Conservation (phyloP, 2,888 invertebrate species). For the Alloplasta piceator region DNA sequence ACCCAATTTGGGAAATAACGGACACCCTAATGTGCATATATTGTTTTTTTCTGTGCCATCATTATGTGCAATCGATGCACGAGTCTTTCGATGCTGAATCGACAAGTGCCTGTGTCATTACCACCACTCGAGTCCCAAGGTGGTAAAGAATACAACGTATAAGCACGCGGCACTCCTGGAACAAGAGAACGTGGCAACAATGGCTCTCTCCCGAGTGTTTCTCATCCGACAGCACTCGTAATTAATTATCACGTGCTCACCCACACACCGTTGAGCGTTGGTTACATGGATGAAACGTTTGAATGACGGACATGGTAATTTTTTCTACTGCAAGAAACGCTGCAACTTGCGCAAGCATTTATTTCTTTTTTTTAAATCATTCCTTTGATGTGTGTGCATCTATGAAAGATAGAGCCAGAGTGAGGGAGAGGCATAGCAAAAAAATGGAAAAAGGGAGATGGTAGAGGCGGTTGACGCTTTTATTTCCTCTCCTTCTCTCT, state of each 20-base stretch:
- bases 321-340: slow-evolving; percentile 14
- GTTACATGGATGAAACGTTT: not conserved
- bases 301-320: slow-evolving; percentile 28
- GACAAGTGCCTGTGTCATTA: slow-evolving; percentile 14
- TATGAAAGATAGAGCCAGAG: no score
- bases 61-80: slow-evolving; percentile 50
- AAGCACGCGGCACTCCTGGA: slow-evolving; percentile 47
- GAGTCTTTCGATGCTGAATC: slow-evolving; percentile 57
- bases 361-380: not conserved
- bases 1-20: no score
- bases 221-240: slow-evolving; percentile 35
- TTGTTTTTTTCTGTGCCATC: no score
- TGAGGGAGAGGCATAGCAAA: no score
- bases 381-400: no score
- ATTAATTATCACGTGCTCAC: slow-evolving; percentile 54
- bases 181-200: slow-evolving; percentile 53
- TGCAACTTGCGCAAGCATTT: slow-evolving; percentile 15
- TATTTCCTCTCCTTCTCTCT: not conserved
- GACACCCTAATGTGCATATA: no score
- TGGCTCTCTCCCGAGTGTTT: slow-evolving; percentile 33
- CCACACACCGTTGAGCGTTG: slow-evolving; percentile 1
- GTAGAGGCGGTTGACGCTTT: not conserved
- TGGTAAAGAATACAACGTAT: not conserved
- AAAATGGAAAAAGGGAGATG: no score
- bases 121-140: not conserved